Evolutionary conservation across 2,113 vertebrate species (phyloP).

Genomic region (Barbus barbus): DNA sequence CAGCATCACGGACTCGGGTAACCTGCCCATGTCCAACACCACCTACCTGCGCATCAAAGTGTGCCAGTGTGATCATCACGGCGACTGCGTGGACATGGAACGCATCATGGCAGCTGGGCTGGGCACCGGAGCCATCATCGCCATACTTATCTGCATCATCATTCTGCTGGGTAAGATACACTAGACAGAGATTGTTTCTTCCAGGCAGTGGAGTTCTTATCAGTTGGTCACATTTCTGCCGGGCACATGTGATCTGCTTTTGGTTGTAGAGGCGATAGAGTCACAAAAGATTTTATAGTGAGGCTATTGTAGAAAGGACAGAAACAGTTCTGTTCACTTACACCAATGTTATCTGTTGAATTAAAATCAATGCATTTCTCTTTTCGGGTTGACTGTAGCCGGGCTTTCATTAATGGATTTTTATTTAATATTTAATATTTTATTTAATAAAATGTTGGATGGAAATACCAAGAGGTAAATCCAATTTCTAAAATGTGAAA

Average conservation of each 20-base stretch:
- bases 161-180: conserved; percentile 87
- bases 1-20: conserved; percentile 94
- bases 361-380: not conserved
- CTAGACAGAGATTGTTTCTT: conserved; percentile 4
- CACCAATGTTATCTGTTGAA: not conserved
- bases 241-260: conserved; percentile 6
- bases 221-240: not conserved
- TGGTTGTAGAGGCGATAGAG: not conserved
- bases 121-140: conserved; percentile 93
- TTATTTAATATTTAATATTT: not conserved
- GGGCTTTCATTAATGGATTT: not conserved
- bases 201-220: not conserved
- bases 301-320: not conserved
- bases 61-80: conserved; percentile 93
- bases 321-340: not conserved
- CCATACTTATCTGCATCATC: conserved; percentile 96
- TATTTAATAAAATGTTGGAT: not conserved
- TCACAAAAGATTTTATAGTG: not conserved
- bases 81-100: conserved; percentile 92
- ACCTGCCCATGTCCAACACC: conserved; percentile 90
- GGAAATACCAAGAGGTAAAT: not conserved
- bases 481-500: not conserved
- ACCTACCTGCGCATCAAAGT: conserved; percentile 92
- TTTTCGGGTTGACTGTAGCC: not conserved
- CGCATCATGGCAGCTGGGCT: conserved; percentile 89